Conservation (phyloP, 2,888 invertebrate species). For the Ormia ochracea region DNA sequence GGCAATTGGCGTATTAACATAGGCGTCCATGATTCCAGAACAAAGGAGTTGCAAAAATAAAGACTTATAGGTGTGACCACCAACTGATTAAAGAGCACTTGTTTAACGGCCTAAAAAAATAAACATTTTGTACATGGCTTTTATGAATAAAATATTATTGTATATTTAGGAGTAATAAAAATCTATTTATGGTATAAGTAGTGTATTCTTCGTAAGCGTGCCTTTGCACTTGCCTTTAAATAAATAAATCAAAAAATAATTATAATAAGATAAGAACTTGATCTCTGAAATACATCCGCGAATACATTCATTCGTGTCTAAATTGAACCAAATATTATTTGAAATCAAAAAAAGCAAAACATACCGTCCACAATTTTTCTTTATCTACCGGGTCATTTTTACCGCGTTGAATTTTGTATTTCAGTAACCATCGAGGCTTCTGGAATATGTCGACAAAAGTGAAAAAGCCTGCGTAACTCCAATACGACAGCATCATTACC, state of each 20-base stretch:
- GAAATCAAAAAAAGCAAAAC: neutral
- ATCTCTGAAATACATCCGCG: no score
- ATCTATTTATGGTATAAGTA: no score
- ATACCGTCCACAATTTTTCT: conserved; percentile 79
- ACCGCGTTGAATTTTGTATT: conserved; percentile 88
- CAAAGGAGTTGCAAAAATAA: conserved; percentile 64
- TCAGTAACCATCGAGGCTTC: conserved; percentile 81
- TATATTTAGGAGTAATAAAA: neutral
- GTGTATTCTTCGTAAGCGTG: no score
- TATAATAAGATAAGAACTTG: no score
- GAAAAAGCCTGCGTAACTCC: conserved; percentile 84
- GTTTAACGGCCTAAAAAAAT: conserved; percentile 79
- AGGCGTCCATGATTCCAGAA: conserved; percentile 22
- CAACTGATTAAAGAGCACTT: conserved; percentile 84
- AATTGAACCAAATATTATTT: no score
- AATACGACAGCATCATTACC: conserved; percentile 82
- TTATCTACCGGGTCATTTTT: conserved; percentile 85
- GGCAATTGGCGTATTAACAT: conserved; percentile 82
- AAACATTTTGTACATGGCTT: no score
- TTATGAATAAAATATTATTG: neutral
- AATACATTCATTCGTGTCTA: no score
- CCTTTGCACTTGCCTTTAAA: no score
- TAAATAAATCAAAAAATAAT: no score
- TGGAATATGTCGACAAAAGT: conserved; percentile 85
- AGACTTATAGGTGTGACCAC: conserved; percentile 80